phyloP scores from a whole-genome alignment of 2,888 invertebrate genomes.

The Latheticus oryzae region DNA sequence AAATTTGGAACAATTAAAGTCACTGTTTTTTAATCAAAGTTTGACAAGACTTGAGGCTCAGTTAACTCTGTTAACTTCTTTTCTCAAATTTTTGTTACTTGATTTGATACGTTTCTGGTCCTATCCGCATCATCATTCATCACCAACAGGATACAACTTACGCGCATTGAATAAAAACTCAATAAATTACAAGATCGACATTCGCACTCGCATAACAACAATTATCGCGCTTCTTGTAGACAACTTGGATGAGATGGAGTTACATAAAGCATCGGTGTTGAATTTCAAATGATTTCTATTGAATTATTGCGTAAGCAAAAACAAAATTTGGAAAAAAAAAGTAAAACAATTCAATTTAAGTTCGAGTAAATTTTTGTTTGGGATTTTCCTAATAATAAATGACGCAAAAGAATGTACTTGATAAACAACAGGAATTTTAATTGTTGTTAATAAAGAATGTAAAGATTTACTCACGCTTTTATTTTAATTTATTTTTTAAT shows the following conservation, averaged over 20 bases:
- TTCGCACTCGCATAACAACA: constrained; percentile 20
- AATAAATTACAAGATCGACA: constrained; percentile 22
- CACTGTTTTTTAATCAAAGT: no score
- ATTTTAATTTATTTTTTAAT: neutral
- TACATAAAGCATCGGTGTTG: constrained; percentile 12
- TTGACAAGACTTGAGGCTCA: no score
- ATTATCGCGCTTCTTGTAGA: no score
- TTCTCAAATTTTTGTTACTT: no score
- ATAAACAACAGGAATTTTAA: no score
- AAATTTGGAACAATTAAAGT: no score
- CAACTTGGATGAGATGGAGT: constrained; percentile 23
- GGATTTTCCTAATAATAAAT: neutral
- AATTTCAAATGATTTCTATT: constrained; percentile 20
- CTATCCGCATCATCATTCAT: constrained; percentile 6
- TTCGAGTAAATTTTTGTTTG: no score
- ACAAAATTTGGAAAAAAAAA: neutral
- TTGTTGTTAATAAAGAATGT: no score
- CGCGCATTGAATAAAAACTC: constrained; percentile 15
- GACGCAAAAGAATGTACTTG: no score
- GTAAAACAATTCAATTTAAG: no score
- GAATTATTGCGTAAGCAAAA: constrained; percentile 16
- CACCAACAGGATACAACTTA: constrained; percentile 9
- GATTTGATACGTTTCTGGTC: neutral
- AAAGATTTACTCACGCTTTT: no score
- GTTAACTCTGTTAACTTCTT: no score